phyloP scores from a whole-genome alignment of 2,113 vertebrate genomes.

The Megaceryle maxima region DNA sequence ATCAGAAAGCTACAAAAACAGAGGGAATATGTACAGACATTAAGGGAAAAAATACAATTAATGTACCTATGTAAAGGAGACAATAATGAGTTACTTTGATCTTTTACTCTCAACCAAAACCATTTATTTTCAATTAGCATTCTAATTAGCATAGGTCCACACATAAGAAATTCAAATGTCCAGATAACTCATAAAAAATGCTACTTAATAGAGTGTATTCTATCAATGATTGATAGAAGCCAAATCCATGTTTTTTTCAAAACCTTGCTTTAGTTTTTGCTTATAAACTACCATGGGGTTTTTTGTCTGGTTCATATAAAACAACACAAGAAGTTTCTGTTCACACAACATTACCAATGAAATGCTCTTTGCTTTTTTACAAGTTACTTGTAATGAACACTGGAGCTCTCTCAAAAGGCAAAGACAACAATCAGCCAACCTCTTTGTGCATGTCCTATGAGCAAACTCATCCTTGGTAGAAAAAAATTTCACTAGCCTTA shows the following conservation, averaged over 20 bases:
- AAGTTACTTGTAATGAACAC: neutral
- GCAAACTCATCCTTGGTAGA: neutral
- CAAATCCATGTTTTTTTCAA: neutral
- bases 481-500: neutral
- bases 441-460: neutral
- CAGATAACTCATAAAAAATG: neutral
- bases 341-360: neutral
- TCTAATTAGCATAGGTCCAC: neutral
- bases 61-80: neutral
- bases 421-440: neutral
- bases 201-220: neutral
- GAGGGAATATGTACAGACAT: neutral
- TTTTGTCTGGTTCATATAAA: neutral
- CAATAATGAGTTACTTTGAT: neutral
- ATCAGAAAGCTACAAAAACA: neutral
- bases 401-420: neutral
- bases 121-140: neutral
- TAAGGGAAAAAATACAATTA: neutral
- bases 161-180: constrained; percentile 11
- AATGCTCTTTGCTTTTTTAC: neutral
- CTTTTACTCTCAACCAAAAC: neutral
- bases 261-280: neutral
- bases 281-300: neutral
- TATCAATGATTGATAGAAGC: neutral
- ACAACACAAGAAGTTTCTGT: neutral